Evolutionary conservation across 2,113 vertebrate species (phyloP).

Genomic region (Axis porcinus): DNA sequence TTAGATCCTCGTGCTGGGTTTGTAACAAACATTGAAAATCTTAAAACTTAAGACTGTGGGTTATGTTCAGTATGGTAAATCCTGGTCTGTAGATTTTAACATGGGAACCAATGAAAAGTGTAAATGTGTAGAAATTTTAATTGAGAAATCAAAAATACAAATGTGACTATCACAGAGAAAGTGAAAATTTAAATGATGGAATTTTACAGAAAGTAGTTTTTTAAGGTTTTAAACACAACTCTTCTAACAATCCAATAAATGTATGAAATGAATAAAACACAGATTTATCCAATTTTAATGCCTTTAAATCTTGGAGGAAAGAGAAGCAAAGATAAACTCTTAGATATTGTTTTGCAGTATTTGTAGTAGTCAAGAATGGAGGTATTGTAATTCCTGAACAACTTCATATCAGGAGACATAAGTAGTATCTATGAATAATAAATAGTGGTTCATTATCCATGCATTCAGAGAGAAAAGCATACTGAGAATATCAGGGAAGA

Average conservation of each 20-base stretch:
- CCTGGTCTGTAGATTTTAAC: background rate
- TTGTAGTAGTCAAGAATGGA: background rate
- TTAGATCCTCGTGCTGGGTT: constrained; percentile 94
- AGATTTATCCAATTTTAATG: background rate
- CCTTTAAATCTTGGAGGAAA: background rate
- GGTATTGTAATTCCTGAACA: background rate
- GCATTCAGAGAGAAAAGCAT: background rate
- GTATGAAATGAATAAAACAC: background rate
- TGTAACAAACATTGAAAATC: constrained; percentile 58
- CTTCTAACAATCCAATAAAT: background rate
- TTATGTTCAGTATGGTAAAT: background rate
- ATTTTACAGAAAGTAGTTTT: background rate
- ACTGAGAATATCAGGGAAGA: background rate
- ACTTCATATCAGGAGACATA: background rate
- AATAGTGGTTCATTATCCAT: background rate
- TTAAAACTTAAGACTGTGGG: background rate
- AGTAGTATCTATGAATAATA: background rate
- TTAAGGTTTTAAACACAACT: background rate
- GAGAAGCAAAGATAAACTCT: background rate
- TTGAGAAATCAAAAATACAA: background rate
- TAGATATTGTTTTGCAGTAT: background rate
- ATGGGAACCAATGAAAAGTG: background rate
- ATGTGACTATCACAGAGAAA: background rate
- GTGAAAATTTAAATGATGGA: background rate
- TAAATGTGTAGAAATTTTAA: background rate